A percentile compares a stretch with the other conserved stretches of the same genome.
These are phyloP conservation scores for Celastrina argiolus DNA, from an alignment of 2,888 invertebrate genomes.

Conservation along the genomic window DNA sequence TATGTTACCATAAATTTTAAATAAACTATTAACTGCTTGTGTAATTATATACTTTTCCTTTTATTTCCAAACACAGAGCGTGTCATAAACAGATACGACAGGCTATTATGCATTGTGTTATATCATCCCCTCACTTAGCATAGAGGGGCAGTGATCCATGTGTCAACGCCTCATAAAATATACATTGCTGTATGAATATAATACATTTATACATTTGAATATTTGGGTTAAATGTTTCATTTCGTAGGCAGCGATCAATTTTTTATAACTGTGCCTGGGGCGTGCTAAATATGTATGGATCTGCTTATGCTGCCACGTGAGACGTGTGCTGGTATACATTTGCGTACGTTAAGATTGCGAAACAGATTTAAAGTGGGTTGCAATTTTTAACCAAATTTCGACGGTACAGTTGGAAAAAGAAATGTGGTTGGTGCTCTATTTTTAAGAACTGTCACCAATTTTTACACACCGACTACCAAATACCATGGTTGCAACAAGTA, in stretches of 20 bases:
- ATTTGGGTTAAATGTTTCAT: slow-evolving; percentile 9
- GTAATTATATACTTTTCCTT: no score
- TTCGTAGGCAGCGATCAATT: not conserved
- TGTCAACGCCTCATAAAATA: slow-evolving; percentile 9
- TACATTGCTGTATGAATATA: slow-evolving; percentile 14
- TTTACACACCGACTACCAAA: no score
- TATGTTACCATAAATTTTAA: no score
- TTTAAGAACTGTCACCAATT: not conserved
- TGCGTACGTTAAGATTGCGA: not conserved
- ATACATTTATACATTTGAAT: slow-evolving; percentile 4
- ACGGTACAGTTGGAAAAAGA: not conserved
- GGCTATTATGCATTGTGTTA: not conserved
- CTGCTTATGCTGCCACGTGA: not conserved
- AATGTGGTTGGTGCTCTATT: not conserved
- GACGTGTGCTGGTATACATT: not conserved
- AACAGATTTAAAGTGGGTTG: not conserved
- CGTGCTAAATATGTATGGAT: slow-evolving; percentile 11
- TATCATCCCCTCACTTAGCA: slow-evolving; percentile 2
- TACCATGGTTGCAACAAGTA: no score
- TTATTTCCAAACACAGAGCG: no score
- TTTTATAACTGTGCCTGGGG: not conserved
- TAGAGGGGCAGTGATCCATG: not conserved
- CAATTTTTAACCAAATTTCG: not conserved
- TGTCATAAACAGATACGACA: not conserved
- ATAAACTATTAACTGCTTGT: no score